Evolutionary conservation across 2,113 vertebrate species (phyloP).

Genomic region (Triplophysa siluroides): DNA sequence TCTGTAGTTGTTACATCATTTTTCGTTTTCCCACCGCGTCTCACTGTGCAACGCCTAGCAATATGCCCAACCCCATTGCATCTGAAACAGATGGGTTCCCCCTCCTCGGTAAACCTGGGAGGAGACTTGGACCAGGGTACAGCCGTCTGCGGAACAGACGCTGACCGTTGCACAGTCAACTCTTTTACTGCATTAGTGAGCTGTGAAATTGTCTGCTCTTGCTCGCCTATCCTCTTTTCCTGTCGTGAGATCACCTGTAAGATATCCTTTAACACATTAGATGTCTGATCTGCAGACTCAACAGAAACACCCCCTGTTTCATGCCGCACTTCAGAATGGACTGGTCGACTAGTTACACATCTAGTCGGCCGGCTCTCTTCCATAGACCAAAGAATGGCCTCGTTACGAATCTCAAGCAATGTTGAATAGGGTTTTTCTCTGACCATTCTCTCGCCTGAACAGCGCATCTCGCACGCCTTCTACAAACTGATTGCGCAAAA

Average conservation of each 20-base stretch:
- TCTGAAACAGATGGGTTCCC: too few species aligned
- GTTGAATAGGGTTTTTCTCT: slow-evolving; percentile 19
- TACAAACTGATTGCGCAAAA: too few species aligned
- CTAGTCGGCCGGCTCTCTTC: neutral
- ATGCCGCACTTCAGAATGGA: neutral
- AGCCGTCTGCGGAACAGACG: neutral
- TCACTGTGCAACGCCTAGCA: neutral
- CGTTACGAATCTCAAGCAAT: slow-evolving; percentile 15
- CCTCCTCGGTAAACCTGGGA: too few species aligned
- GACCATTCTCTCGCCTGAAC: slow-evolving; percentile 9
- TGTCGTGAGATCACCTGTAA: slow-evolving; percentile 14
- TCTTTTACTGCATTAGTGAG: slow-evolving; percentile 16
- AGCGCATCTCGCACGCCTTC: too few species aligned
- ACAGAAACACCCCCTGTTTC: neutral
- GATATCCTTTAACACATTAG: slow-evolving; percentile 9
- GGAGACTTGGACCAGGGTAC: neutral
- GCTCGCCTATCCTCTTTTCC: slow-evolving; percentile 4
- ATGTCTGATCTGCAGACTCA: neutral
- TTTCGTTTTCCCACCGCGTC: neutral
- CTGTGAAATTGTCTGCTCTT: slow-evolving; percentile 19
- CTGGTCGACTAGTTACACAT: neutral
- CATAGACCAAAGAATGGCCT: slow-evolving; percentile 19
- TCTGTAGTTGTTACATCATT: neutral
- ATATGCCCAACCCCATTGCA: too few species aligned
- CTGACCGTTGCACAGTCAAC: neutral